Conservation (phyloP, 1,140 invertebrate species). For the Cydia pomonella region DNA sequence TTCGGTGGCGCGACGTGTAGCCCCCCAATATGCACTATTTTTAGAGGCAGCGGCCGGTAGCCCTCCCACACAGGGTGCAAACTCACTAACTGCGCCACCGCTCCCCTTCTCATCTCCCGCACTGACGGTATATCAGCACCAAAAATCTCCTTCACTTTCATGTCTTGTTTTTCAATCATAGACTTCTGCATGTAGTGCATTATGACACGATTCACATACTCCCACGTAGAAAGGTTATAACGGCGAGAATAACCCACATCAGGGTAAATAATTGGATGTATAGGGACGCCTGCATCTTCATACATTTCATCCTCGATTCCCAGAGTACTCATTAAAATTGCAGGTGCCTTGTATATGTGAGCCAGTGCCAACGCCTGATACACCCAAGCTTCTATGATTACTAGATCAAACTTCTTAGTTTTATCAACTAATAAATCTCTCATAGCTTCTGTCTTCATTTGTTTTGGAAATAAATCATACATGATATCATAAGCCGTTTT, state of each 20-base stretch:
- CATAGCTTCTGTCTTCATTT: not conserved
- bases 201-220: not conserved
- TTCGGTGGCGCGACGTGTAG: not conserved
- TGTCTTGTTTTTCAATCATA: not conserved
- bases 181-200: not conserved
- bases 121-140: not conserved
- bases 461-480: not conserved
- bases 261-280: not conserved
- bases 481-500: not conserved
- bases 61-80: not conserved
- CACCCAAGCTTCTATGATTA: constrained; percentile 1
- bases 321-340: not conserved
- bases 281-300: not conserved
- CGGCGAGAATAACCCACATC: not conserved
- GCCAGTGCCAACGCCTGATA: not conserved
- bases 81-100: not conserved
- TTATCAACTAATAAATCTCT: not conserved
- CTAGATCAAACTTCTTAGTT: not conserved
- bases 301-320: not conserved
- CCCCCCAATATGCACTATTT: not conserved
- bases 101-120: not conserved
- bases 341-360: not conserved
- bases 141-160: not conserved
- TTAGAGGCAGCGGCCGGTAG: not conserved
- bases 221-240: not conserved